phyloP scores from a whole-genome alignment of 2,113 vertebrate species.

The Rissa tridactyla region DNA sequence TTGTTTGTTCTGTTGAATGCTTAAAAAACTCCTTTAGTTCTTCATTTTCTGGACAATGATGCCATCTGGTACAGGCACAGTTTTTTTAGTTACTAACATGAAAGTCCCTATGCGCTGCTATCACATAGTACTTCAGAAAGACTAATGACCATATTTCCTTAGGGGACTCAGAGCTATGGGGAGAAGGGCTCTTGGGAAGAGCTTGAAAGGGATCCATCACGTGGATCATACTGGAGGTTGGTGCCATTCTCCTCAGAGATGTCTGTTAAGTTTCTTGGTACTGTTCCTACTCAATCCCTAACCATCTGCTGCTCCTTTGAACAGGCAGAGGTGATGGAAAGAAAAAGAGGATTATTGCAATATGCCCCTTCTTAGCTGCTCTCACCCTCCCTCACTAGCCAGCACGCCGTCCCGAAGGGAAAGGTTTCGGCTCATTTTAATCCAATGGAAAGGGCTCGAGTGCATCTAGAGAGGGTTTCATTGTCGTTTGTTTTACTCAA shows the following conservation, averaged over 20 bases:
- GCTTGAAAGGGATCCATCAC: background rate
- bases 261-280: background rate
- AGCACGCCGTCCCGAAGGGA: background rate
- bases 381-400: background rate
- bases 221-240: background rate
- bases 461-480: slow-evolving; percentile 40
- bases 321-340: background rate
- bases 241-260: background rate
- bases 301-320: background rate
- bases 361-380: background rate
- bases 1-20: background rate
- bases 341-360: background rate
- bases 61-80: background rate
- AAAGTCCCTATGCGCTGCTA: background rate
- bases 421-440: background rate
- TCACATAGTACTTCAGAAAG: background rate
- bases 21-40: background rate
- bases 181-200: background rate
- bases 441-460: background rate
- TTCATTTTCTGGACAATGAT: background rate
- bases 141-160: background rate
- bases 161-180: background rate
- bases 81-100: background rate
- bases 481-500: slow-evolving; percentile 61
- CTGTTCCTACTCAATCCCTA: background rate